Evolutionary conservation across 2,113 vertebrate genomes (phyloP), one percentile per base, ranked within the genome.

Genomic region (Menura novaehollandiae): DNA sequence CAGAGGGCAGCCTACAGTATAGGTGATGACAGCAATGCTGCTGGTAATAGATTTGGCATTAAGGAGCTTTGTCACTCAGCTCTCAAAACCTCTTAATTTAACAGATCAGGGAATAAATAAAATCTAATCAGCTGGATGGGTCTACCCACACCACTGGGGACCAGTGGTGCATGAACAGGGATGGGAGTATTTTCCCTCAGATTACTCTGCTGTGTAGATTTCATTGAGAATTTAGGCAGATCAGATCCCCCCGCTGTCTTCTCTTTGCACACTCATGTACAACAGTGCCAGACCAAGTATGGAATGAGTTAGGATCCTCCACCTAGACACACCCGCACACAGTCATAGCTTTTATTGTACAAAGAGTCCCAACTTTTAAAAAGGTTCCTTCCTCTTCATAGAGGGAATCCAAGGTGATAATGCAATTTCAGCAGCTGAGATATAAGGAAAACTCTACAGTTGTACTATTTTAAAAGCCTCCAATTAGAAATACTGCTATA

Each of bases 51-150:
- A 49, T 24, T 11, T 14, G 63, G 33, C n/a, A 51, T 44, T 72
- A 91, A 85, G 74, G 27, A 85, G 81, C 88, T 91, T 52, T 91
- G 74, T 55, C 37, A 82, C 88, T 79, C 32, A 76, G 44, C 74
- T 64, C 71, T 85, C 58, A 72, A 90, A 95, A 64, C 44, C 47
- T 64, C 90, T 72, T 89, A 13, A 72, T 88, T 85, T 47, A 85
- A 39, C 53, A 75, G 49, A 85, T n/a, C 6, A 2, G 46, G 24
- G 47, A 94, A 71, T 2, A 88, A 71, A 79, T 30, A 63, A 67
- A 64, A 82, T 78, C 90, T 85, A 52, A 81, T 59, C 80, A 88
- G 56, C 26, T 51, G 62, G 39, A 37, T 5, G 19, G 28, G 32
- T 66, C n/a, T 56, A 1, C 35, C 55, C 88, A 67, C 15, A 23